Percentiles rank a stretch among this genome's conserved stretches.
Conservation (phyloP, 2,113 vertebrate species). For the Syngnathus scovelli region DNA sequence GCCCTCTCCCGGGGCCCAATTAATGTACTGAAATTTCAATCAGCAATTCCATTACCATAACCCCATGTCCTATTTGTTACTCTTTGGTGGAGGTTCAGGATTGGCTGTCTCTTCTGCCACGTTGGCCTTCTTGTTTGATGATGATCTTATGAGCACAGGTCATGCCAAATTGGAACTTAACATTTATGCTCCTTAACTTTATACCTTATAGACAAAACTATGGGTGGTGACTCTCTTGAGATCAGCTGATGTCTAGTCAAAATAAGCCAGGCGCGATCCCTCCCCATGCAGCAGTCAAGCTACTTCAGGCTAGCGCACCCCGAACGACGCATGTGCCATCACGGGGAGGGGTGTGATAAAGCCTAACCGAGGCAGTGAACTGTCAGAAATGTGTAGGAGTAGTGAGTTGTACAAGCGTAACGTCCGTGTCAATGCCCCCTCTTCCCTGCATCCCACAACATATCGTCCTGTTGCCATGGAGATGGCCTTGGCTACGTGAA, state of each 20-base stretch:
- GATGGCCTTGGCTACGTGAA: too few species aligned
- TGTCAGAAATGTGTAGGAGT: background rate
- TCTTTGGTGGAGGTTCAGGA: slow-evolving; percentile 46
- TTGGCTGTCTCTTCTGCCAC: slow-evolving; percentile 5
- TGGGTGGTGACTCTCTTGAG: slow-evolving; percentile 36
- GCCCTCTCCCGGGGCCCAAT: slow-evolving; percentile 54
- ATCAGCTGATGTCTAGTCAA: slow-evolving; percentile 35
- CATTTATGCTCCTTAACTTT: background rate
- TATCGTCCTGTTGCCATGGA: too few species aligned
- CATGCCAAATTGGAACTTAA: slow-evolving; percentile 42
- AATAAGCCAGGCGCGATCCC: background rate
- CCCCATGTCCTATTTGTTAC: slow-evolving; percentile 41
- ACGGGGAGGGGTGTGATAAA: too few species aligned
- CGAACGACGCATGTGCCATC: too few species aligned
- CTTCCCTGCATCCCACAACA: too few species aligned
- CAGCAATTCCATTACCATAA: slow-evolving; percentile 50
- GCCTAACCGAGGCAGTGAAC: too few species aligned
- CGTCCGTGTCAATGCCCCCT: too few species aligned
- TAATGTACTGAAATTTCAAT: slow-evolving; percentile 65
- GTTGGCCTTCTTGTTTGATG: slow-evolving; percentile 21
- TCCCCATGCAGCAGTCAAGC: too few species aligned
- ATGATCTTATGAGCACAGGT: slow-evolving; percentile 32
- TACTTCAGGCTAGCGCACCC: too few species aligned
- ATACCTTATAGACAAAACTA: slow-evolving; percentile 30
- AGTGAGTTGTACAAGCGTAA: too few species aligned